Evolutionary conservation across 2,888 invertebrate species (phyloP), one percentile per base, ranked within the genome.

Genomic region (Tetropium fuscum): DNA sequence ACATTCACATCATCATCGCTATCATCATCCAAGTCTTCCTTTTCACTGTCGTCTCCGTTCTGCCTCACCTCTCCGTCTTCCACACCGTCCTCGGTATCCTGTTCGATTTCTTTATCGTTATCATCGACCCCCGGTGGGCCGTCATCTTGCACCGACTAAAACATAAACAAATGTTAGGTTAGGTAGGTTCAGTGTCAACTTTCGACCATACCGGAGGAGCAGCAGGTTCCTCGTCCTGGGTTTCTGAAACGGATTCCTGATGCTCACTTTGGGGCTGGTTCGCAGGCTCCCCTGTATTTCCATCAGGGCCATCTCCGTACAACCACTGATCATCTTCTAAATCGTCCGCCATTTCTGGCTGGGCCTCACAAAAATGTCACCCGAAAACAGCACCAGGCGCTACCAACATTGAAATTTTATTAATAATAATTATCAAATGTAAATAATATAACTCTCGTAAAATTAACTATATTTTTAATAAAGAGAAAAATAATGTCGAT

Each of bases 1-100:
- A 97, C 95, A 82, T 96, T 93, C 5, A 96, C 90, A 76, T 94
- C 93, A 77, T 95, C 91, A 62, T 91, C 94, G 66, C 90, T 90
- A 73, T 91, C 90, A 64, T 92, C 92, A 1, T 80, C 80, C 30
- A 78, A 71, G 53, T 84, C 85, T 58, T 83, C 83, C 49, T 83
- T 82, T 32, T 88, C 88, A 60, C 87, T 86, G 64, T 84, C 84
- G 66, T 84, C 85, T 53, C 84, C 83, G 20, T 84, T 82, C 64
- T 84, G 84, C 68, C 84, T 84, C 64, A 84, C 83, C 40, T 83
- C 83, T 0, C 78, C 84, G 56, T 80, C 80, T 58, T 80, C 83
- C 67, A 85, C 80, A 57, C 83, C 78, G 60, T 86, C 83, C 78
- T 87, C 81, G 70, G 85, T 79, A 74, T 85, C 80, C 53, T 71